These are phyloP conservation scores for Stenolophus ochropezus DNA, from an alignment of 2,888 invertebrate genomes.

Conservation along the genomic window DNA sequence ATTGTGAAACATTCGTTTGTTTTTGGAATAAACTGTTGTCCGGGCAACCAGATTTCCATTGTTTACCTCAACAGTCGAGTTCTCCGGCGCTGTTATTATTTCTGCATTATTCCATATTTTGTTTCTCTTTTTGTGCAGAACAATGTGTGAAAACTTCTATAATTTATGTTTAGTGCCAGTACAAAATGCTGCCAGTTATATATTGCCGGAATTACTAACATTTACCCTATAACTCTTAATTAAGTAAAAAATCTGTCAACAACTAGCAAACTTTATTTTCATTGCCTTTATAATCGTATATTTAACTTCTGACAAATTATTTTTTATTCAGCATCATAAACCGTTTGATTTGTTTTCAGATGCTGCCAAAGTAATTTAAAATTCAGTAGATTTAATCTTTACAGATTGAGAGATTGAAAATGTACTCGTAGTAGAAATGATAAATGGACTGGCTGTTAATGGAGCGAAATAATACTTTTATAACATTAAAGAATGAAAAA, in stretches of 20 bases:
- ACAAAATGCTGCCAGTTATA: conserved; percentile 53
- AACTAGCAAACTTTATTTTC: conserved; percentile 25
- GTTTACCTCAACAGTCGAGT: conserved; percentile 20
- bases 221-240: conserved; percentile 48
- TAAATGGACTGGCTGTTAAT: conserved; percentile 9
- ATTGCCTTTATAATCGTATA: conserved; percentile 14
- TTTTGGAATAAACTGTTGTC: conserved; percentile 48
- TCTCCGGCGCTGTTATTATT: conserved; percentile 14
- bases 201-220: conserved; percentile 50
- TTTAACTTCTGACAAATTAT: neutral
- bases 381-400: conserved; percentile 12
- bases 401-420: conserved; percentile 17
- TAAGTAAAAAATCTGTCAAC: conserved; percentile 21
- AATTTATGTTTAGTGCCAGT: conserved; percentile 54
- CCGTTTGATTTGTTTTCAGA: neutral
- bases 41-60: conserved; percentile 27
- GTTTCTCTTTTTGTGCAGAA: conserved; percentile 32
- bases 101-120: conserved; percentile 44
- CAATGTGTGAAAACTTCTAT: conserved; percentile 45
- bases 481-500: conserved; percentile 28
- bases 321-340: neutral
- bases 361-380: conserved; percentile 18
- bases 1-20: conserved; percentile 42
- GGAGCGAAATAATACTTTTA: conserved; percentile 1
- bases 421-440: neutral